Evolutionary conservation across 2,888 invertebrate genomes (phyloP).

Genomic region (Syrista parreyssii): DNA sequence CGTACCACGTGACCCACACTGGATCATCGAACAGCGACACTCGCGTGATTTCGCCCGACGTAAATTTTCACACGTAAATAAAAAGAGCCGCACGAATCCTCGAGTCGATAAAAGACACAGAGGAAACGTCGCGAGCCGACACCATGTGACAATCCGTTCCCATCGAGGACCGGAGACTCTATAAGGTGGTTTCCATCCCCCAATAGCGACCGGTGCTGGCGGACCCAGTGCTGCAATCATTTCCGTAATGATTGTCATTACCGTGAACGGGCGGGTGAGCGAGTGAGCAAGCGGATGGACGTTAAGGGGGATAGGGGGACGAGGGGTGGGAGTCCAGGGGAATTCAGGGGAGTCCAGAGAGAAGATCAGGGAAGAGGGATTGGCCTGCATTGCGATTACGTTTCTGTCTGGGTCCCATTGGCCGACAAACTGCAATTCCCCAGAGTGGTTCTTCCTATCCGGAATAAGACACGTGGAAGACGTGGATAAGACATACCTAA

Average conservation of each 20-base stretch:
- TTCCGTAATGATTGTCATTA: conserved; percentile 65
- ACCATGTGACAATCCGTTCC: conserved; percentile 58
- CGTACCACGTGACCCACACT: background rate
- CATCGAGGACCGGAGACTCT: conserved; percentile 62
- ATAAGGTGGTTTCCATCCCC: conserved; percentile 62
- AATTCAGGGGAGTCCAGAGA: conserved; percentile 15
- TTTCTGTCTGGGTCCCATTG: conserved; percentile 56
- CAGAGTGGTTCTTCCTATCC: background rate
- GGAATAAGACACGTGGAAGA: background rate
- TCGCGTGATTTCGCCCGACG: background rate
- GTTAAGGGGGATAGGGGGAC: background rate
- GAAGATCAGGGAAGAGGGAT: conserved; percentile 27
- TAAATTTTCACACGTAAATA: background rate
- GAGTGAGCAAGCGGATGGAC: conserved; percentile 38
- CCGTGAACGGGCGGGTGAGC: conserved; percentile 53
- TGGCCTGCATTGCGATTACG: conserved; percentile 60
- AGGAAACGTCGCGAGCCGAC: background rate
- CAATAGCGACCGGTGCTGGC: conserved; percentile 54
- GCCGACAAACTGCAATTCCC: conserved; percentile 50
- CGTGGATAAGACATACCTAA: background rate
- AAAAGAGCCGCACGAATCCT: background rate
- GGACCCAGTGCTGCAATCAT: conserved; percentile 62
- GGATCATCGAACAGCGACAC: background rate
- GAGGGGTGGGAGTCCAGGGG: conserved; percentile 9
- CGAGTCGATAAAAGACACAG: background rate